Evolutionary conservation across 2,888 invertebrate genomes (phyloP), one percentile per base, ranked within the genome.

Genomic region (Synergus japonicus): DNA sequence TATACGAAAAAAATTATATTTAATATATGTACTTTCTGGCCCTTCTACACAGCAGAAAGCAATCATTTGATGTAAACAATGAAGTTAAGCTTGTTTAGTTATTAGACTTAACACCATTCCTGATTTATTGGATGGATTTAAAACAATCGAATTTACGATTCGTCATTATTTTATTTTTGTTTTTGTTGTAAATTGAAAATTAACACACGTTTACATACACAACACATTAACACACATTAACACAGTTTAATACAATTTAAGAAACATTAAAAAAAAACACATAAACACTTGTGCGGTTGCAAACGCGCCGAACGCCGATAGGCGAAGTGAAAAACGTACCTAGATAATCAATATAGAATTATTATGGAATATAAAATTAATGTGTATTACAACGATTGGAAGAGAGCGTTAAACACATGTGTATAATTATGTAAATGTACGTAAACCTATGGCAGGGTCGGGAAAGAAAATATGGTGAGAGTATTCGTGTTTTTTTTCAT

Each of bases 331-430:
- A 85, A 84, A 83, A 86, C 84, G 87, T 87, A 88, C 85, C 83
- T 90, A 89, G 87, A 87, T 90, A 89, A 90, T 87, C 86, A 86
- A 88, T 87, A 87, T 89, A 89, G 86, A 87, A 87, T 85, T 88
- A 88, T 87, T 83, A 87, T 86, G 81, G 85, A 86, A 87, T 83
- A 82, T 87, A 87, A 84, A 85, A 84, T 87, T 85, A 83, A 84
- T 81, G 82, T 83, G 84, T 81, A 83, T 85, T 81, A 83, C 81
- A 85, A 77, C 83, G 73, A 78, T 78, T 58, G 76, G 73, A 79
- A 66, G 67, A 79, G 82, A 83, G 82, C 82, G 85, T 85, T 86
- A 84, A 85, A 87, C 81, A 85, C 82, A 80, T 86, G 86, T 88
- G 87, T 84, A 85, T 85, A 87, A 84, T 85, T 85, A 86, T 85